phyloP scores from a whole-genome alignment of 2,797 vertebrate species.

The Pteropus rufus region DNA sequence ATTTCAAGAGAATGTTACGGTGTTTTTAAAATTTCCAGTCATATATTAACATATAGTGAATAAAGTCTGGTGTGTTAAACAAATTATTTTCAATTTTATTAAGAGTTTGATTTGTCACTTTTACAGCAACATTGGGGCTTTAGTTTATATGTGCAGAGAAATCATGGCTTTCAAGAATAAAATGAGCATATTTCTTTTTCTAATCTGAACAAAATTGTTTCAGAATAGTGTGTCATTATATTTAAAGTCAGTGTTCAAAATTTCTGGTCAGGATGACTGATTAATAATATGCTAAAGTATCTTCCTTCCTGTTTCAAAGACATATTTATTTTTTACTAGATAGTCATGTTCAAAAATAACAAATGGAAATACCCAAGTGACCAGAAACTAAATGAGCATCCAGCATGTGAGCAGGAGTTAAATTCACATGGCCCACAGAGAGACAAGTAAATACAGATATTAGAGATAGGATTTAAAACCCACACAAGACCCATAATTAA shows the following conservation, averaged over 20 bases:
- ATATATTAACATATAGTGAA: background rate
- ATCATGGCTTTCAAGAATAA: background rate
- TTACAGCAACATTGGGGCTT: background rate
- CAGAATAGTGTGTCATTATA: background rate
- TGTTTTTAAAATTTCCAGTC: background rate
- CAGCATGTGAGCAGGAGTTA: background rate
- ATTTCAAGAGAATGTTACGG: background rate
- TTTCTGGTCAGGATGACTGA: background rate
- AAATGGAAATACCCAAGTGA: background rate
- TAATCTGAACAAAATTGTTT: background rate
- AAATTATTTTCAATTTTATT: slow-evolving; percentile 18
- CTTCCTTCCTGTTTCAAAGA: background rate
- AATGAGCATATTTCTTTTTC: background rate
- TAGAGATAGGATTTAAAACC: background rate
- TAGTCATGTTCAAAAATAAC: background rate
- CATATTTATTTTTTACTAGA: background rate
- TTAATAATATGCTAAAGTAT: background rate
- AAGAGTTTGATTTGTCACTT: background rate
- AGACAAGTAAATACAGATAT: background rate
- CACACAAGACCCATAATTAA: background rate
- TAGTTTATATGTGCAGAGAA: background rate
- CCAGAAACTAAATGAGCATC: background rate
- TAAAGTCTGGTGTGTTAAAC: background rate
- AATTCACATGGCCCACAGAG: background rate
- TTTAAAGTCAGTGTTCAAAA: background rate